Percentiles rank a stretch among this genome's conserved stretches.
These are phyloP conservation scores for Patiria miniata DNA, from an alignment of 35 echinoderm and acorn worm species.

Conservation along the genomic window DNA sequence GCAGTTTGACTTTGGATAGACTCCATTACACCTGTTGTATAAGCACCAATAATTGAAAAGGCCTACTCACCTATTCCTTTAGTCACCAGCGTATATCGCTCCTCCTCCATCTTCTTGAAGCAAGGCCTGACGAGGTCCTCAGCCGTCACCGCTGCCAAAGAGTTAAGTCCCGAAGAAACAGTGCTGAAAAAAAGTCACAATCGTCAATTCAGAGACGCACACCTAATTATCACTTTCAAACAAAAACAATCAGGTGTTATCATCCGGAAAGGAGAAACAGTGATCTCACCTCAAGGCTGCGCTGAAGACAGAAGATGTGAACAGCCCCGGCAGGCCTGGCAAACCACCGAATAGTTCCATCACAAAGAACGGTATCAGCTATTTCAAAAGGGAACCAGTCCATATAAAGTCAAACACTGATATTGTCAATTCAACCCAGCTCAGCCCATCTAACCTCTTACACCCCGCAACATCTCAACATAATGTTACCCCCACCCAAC, in stretches of 20 bases:
- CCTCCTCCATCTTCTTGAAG: slow-evolving; percentile 25
- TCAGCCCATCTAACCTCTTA: not conserved
- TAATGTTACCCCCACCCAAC: too few relatives aligned
- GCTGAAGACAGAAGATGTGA: slow-evolving; percentile 53
- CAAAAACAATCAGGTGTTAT: not conserved
- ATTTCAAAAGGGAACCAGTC: not conserved
- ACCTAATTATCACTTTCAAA: not conserved
- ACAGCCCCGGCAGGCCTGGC: slow-evolving; percentile 60
- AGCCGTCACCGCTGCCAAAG: slow-evolving; percentile 51
- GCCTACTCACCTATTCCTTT: slow-evolving; percentile 43
- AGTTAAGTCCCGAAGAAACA: slow-evolving; percentile 64
- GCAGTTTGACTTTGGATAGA: too few relatives aligned
- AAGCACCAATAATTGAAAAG: not conserved
- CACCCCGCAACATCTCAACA: too few relatives aligned
- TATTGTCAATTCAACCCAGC: not conserved
- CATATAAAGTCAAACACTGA: not conserved
- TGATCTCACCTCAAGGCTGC: slow-evolving; percentile 49
- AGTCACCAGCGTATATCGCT: slow-evolving; percentile 27
- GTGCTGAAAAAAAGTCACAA: slow-evolving; percentile 20
- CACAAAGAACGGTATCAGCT: slow-evolving; percentile 62
- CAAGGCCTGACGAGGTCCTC: slow-evolving; percentile 60
- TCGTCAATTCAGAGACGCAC: not conserved
- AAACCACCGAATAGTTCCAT: slow-evolving; percentile 57
- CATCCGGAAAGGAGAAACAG: not conserved
- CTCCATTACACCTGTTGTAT: too few relatives aligned